Evolutionary conservation across 2,797 vertebrate species (phyloP), one percentile per base, ranked within the genome.

Genomic region (Karalla daura): DNA sequence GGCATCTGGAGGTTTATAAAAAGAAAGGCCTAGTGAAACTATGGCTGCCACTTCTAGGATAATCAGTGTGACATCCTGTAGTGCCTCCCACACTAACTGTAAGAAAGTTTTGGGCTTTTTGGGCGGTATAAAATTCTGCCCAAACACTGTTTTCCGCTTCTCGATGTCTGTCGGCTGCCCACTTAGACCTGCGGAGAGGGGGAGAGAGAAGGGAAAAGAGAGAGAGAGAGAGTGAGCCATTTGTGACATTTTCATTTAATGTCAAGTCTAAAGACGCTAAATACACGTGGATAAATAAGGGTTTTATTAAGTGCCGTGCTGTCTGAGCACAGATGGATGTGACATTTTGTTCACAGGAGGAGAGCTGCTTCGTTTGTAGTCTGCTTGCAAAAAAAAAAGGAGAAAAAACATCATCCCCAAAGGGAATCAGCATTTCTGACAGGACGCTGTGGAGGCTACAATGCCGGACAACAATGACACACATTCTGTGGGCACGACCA

Each of bases 81-180:
- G 95, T 65, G 98, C 98, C 95, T 99, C 97, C 98, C 98, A 99
- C 88, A 99, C 97, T 98, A 99, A 98, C 54, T 99, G 97, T 94
- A 99, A 96, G 95, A 99, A 99, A 44, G 98, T 99, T 97, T 99
- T 99, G 95, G 98, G 95, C 95, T 99, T 99, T 97, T 99, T 99
- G 89, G 98, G 98, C 92, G 98, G 98, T 97, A 99, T 99, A 90
- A 97, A 91, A 92, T 99, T 99, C 91, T 96, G 90, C 91, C 98
- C 98, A 94, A 96, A 99, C 79, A 87, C 94, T 92, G 92, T 90
- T 96, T 95, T 95, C 94, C 98, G 95, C 92, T 97, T 98, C 84
- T 98, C 96, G 76, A 99, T 96, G 93, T 99, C 98, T 90, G 93
- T 86, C 76, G 95, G 96, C 83, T 96, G 96, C 92, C 98, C 98